A percentile compares a stretch with the other conserved stretches of the same genome.
phyloP scores from a whole-genome alignment of 2,888 invertebrate species.

The Drosophila prolongata region DNA sequence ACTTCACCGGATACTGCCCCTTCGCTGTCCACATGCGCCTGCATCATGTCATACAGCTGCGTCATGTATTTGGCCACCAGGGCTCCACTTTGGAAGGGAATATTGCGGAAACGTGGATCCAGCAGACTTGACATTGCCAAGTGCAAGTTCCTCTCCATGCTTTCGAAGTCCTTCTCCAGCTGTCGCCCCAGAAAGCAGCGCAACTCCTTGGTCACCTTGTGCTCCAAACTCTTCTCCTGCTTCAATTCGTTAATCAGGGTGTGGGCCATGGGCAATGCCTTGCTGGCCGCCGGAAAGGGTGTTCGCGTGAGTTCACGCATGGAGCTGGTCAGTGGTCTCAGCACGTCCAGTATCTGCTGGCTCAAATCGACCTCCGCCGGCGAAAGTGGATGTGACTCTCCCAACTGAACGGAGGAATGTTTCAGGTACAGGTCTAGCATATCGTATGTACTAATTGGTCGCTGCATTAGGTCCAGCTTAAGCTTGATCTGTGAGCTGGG shows the following conservation, averaged over 20 bases:
- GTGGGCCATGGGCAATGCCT: background rate
- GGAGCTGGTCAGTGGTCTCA: background rate
- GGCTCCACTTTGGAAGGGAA: background rate
- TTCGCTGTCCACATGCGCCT: background rate
- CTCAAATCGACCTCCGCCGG: background rate
- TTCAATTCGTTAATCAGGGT: slow-evolving; percentile 2
- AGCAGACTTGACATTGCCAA: slow-evolving; percentile 1
- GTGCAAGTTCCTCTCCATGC: background rate
- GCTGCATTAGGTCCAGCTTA: background rate
- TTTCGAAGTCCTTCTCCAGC: background rate
- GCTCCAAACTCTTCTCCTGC: background rate
- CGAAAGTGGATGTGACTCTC: background rate
- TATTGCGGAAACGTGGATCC: slow-evolving; percentile 1
- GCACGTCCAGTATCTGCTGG: background rate
- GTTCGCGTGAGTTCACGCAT: slow-evolving; percentile 2
- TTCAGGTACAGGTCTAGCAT: slow-evolving; percentile 3
- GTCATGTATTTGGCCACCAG: slow-evolving; percentile 7
- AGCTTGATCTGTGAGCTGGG: background rate
- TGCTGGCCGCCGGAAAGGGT: background rate
- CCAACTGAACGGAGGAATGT: background rate
- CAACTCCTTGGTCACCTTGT: background rate
- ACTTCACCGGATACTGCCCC: background rate
- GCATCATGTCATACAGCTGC: slow-evolving; percentile 4
- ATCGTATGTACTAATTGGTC: background rate
- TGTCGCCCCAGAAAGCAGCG: background rate